phyloP scores from a whole-genome alignment of 2,797 vertebrate genomes.

The Atherinosoma microstoma region DNA sequence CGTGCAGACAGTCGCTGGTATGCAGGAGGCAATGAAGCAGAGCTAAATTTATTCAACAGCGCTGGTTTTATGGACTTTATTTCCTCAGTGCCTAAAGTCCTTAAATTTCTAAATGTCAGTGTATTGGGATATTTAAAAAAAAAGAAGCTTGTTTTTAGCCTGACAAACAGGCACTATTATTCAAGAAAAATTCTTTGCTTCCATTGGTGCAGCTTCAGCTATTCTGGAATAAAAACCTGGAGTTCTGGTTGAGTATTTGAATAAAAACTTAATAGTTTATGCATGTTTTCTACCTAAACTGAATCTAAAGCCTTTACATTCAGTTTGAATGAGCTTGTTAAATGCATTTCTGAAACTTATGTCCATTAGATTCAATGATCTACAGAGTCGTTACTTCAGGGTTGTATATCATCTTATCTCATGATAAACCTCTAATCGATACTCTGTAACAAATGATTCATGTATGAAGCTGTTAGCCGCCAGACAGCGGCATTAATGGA shows the following conservation, averaged over 20 bases:
- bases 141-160: background rate
- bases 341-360: no score
- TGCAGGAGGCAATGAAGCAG: background rate
- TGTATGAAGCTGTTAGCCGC: conserved; percentile 28
- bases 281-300: background rate
- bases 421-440: conserved; percentile 28
- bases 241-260: background rate
- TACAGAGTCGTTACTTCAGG: background rate
- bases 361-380: no score
- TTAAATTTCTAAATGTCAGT: background rate
- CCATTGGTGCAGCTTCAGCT: background rate
- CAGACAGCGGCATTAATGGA: conserved; percentile 15
- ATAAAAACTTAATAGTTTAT: background rate
- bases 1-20: background rate
- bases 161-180: background rate
- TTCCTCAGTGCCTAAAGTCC: background rate
- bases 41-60: conserved; percentile 2
- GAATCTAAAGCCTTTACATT: background rate
- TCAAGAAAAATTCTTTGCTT: background rate
- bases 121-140: background rate
- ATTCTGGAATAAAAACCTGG: background rate
- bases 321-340: background rate
- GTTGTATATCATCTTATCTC: conserved; percentile 39
- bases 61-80: background rate
- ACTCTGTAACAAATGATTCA: conserved; percentile 31